Evolutionary conservation across 2,888 invertebrate species (phyloP).

Genomic region (Stenotaenia linearis): DNA sequence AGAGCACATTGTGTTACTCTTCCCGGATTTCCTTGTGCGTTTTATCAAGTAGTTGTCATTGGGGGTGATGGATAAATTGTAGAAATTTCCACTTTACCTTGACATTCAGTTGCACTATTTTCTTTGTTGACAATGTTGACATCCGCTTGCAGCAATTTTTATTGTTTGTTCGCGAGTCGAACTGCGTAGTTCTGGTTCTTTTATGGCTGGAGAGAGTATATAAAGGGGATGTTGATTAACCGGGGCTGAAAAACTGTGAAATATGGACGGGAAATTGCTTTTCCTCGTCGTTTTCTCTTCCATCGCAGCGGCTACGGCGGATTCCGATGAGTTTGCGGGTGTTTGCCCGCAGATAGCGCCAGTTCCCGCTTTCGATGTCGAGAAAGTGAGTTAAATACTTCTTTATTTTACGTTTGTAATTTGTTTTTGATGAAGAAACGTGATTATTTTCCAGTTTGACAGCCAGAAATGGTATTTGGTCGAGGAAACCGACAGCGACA

Average conservation of each 20-base stretch:
- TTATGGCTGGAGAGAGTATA: neutral
- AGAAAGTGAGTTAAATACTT: neutral
- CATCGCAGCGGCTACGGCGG: neutral
- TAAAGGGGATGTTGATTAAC: too few relatives aligned
- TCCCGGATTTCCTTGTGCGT: neutral
- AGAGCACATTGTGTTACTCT: neutral
- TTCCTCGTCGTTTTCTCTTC: neutral
- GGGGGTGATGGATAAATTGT: neutral
- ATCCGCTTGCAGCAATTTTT: neutral
- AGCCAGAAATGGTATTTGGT: neutral
- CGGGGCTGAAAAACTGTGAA: neutral
- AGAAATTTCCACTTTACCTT: neutral
- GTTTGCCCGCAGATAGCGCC: slow-evolving; percentile 14
- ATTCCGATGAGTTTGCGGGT: neutral
- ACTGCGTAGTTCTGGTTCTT: neutral
- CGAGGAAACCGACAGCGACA: slow-evolving; percentile 10
- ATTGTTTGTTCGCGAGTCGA: neutral
- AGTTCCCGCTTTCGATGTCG: slow-evolving; percentile 3
- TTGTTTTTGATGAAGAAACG: neutral
- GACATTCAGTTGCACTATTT: neutral
- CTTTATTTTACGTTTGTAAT: neutral
- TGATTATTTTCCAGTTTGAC: neutral
- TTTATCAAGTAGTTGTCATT: neutral
- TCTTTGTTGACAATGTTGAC: neutral
- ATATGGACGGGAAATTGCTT: neutral